A percentile compares a stretch with the other conserved stretches of the same genome.
These are phyloP conservation scores for Pterostichus madidus DNA, from an alignment of 2,888 invertebrate species.

Conservation along the genomic window DNA sequence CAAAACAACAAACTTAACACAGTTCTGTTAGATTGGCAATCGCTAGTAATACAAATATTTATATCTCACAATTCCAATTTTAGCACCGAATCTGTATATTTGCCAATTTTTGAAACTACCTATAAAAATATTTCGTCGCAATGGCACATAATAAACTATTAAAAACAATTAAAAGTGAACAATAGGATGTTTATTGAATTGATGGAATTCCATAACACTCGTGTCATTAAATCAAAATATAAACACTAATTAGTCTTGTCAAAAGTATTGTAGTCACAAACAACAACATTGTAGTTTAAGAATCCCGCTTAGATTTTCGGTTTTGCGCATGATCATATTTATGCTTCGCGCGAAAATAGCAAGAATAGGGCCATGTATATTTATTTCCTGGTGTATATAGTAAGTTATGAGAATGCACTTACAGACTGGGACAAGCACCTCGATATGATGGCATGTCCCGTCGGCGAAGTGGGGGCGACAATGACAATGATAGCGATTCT, in stretches of 20 bases:
- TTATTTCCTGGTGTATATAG: no score
- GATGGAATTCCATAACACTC: background rate
- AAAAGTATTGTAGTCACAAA: no score
- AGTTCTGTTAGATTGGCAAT: constrained; percentile 56
- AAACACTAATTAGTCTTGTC: background rate
- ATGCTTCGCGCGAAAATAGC: background rate
- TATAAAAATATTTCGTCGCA: constrained; percentile 25
- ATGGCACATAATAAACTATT: constrained; percentile 1
- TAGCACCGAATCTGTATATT: constrained; percentile 60
- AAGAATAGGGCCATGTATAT: no score
- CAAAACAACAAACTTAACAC: constrained; percentile 58
- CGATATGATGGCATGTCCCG: constrained; percentile 72
- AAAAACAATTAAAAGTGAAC: background rate
- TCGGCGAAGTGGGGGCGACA: constrained; percentile 73
- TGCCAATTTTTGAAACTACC: constrained; percentile 62
- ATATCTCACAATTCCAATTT: constrained; percentile 63
- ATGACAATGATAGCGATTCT: constrained; percentile 72
- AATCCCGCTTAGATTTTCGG: background rate
- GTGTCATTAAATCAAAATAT: background rate
- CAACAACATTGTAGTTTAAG: background rate
- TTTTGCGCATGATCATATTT: constrained; percentile 7
- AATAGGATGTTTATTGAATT: background rate
- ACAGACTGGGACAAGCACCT: constrained; percentile 64
- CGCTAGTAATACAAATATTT: constrained; percentile 58
- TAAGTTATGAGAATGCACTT: constrained; percentile 17